Evolutionary conservation across 1,140 invertebrate genomes (phyloP), one percentile per base, ranked within the genome.

Genomic region (Drosophila trapezifrons): DNA sequence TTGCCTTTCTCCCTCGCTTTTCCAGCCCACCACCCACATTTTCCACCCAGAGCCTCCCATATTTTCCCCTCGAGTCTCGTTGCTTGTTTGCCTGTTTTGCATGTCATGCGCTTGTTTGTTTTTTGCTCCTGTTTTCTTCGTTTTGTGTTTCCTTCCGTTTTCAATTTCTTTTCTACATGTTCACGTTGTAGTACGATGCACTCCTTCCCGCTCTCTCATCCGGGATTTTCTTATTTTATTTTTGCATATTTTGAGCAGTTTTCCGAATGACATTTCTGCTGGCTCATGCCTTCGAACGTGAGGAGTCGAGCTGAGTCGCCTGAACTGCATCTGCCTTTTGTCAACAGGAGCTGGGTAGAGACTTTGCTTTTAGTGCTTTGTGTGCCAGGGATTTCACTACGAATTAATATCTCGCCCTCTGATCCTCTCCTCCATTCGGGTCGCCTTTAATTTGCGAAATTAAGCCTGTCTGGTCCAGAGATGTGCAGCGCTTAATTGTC

Each of bases 71-170:
- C 37, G 27, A 43, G 73, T 45, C 56, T 67, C 65, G 46, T 57
- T 65, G 46, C 47, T 78, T 80, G 64, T 80, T 81, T 81, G 79
- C 56, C 67, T 74, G 67, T 81, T 87, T 89, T 87, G 83, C 83
- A 87, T 87, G 83, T 87, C 83, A 89, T 83, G 83, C 83, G 79
- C 83, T 87, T 87, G 83, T 83, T 87, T 87, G 84, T 80, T 83
- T 76, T 89, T 78, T 79, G 70, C 71, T 75, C 52, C 52, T 49
- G 59, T 20, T 75, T 64, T 76, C 52, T 43, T 76, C 60, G 52
- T 76, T 75, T 71, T 78, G 75, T 72, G 75, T 59, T 84, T 89
- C 84, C 84, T 87, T 87, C 84, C 84, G 84, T 67, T 89, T 87
- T 84, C 80, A 84, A 87, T 89, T 89, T 89, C 78, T 83, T 52